phyloP scores from a whole-genome alignment of 2,797 vertebrate genomes.

The Cheirogaleus major region DNA sequence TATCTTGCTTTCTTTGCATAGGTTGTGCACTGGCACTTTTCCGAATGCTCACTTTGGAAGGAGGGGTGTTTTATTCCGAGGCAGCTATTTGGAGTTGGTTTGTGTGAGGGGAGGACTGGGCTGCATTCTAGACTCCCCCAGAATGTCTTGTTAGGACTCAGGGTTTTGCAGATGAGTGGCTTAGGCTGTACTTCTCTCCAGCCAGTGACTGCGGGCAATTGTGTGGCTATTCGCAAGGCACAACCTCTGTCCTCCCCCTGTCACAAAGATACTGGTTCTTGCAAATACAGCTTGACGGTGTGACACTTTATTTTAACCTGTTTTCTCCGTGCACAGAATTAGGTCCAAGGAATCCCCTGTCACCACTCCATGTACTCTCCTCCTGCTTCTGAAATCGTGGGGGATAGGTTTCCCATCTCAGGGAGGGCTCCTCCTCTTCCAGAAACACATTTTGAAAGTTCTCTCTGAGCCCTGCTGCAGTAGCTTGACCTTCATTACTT shows the following conservation, averaged over 20 bases:
- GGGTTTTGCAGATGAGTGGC: background rate
- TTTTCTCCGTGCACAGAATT: background rate
- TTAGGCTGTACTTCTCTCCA: background rate
- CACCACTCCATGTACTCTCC: rapidly evolving
- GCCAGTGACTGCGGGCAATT: background rate
- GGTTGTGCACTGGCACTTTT: background rate
- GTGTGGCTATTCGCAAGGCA: background rate
- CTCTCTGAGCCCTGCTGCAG: background rate
- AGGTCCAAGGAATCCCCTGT: background rate
- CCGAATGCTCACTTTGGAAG: background rate
- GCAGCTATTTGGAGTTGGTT: background rate
- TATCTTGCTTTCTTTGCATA: background rate
- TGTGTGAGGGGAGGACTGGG: background rate
- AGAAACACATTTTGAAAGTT: background rate
- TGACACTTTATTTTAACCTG: background rate
- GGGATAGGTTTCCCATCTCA: background rate
- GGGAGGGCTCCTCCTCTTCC: background rate
- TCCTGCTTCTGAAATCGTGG: background rate
- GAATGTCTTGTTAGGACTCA: background rate
- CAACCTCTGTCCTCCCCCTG: background rate
- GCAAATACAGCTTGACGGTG: background rate
- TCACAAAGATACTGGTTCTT: background rate
- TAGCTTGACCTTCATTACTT: background rate
- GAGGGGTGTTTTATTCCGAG: background rate
- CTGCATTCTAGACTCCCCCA: background rate